phyloP scores from a whole-genome alignment of 2,113 vertebrate species.

The Onychostruthus taczanowskii region DNA sequence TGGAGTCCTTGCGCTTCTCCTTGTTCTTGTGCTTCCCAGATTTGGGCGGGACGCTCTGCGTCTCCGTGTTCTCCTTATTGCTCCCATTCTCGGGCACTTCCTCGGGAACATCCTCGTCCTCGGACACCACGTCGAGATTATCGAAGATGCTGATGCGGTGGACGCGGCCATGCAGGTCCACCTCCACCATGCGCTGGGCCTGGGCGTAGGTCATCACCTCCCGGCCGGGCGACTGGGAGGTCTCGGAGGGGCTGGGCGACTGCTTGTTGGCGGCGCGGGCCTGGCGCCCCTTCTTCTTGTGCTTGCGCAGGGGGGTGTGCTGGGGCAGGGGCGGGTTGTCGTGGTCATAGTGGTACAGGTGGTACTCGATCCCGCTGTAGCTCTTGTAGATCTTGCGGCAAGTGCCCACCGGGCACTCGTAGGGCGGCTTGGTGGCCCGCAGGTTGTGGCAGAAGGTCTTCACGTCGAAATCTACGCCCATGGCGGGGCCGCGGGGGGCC shows the following conservation, averaged over 20 bases:
- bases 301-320: slow-evolving; percentile 88
- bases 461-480: slow-evolving; percentile 98
- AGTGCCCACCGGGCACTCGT: slow-evolving; percentile 93
- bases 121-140: slow-evolving; percentile 94
- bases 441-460: slow-evolving; percentile 98
- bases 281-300: slow-evolving; percentile 92
- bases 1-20: slow-evolving; percentile 92
- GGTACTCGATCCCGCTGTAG: slow-evolving; percentile 98
- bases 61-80: slow-evolving; percentile 88
- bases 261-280: slow-evolving; percentile 82
- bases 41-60: slow-evolving; percentile 84
- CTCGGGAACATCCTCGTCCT: slow-evolving; percentile 90
- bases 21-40: slow-evolving; percentile 97
- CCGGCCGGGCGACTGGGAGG: slow-evolving; percentile 88
- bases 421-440: slow-evolving; percentile 96
- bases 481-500: slow-evolving; percentile 47
- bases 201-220: slow-evolving; percentile 98
- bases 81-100: slow-evolving; percentile 82
- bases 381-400: slow-evolving; percentile 98
- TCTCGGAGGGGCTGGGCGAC: slow-evolving; percentile 88
- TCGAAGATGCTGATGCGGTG: slow-evolving; percentile 98
- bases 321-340: slow-evolving; percentile 91
- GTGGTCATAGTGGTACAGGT: slow-evolving; percentile 97
- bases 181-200: slow-evolving; percentile 96
- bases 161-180: slow-evolving; percentile 92